Percentiles rank a stretch among this genome's conserved stretches.
Evolutionary conservation across 2,113 vertebrate species (phyloP).

Genomic region (Strix uralensis): DNA sequence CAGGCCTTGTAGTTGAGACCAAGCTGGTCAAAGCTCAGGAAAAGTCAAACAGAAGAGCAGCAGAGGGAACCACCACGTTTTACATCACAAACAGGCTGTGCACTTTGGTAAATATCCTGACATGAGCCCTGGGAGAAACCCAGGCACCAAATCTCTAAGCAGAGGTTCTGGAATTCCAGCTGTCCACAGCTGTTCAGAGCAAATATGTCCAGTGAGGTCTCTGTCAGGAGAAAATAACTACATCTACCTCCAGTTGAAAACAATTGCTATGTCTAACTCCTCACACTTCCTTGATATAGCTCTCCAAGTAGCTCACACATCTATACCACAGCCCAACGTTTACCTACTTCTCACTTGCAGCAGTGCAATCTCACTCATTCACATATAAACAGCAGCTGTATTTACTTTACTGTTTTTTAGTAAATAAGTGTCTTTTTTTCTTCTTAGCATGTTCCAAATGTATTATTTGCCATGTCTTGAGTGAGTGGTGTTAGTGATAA

Average conservation of each 20-base stretch:
- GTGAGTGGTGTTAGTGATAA: not conserved
- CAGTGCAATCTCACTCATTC: not conserved
- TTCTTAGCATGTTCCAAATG: not conserved
- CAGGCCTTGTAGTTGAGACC: not conserved
- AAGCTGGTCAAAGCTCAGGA: not conserved
- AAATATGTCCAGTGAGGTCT: not conserved
- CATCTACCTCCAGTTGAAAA: not conserved
- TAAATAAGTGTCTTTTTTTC: not conserved
- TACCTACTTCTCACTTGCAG: not conserved
- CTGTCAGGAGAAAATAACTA: not conserved
- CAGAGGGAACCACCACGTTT: not conserved
- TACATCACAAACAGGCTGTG: not conserved
- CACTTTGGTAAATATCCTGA: not conserved
- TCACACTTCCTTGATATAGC: not conserved
- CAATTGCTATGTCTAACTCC: not conserved
- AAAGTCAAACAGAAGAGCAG: not conserved
- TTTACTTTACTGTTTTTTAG: not conserved
- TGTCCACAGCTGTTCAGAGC: not conserved
- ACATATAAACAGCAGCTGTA: not conserved
- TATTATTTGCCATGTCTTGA: not conserved
- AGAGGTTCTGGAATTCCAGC: not conserved
- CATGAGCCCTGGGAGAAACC: not conserved
- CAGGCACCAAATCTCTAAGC: not conserved
- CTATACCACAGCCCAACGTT: not conserved
- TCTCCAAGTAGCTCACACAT: not conserved